Conservation (phyloP, 92 coral and sea anemone species). For the Phenganax subtilis region DNA sequence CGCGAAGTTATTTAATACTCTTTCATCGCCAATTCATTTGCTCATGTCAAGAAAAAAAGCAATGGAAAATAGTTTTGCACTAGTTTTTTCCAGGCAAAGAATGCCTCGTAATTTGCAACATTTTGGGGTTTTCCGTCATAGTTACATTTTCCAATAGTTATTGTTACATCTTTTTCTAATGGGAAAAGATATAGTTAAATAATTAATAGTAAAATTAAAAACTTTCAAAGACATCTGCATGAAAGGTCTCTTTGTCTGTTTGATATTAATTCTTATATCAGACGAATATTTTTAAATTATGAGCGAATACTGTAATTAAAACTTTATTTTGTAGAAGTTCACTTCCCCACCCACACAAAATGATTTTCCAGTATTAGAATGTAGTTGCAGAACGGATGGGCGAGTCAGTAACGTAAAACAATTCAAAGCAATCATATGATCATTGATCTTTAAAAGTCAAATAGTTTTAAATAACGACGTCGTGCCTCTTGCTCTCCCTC, state of each 20-base stretch:
- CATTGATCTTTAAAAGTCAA: neutral
- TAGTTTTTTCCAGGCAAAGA: no score
- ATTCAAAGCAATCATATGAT: neutral
- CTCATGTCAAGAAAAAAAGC: neutral
- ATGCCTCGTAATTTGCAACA: neutral
- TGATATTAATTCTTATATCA: neutral
- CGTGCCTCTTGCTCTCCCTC: neutral
- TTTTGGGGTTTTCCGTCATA: neutral
- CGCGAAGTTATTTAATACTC: neutral
- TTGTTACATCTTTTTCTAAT: conserved; percentile 5
- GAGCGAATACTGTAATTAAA: neutral
- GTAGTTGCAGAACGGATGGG: conserved; percentile 23
- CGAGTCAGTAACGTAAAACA: conserved; percentile 8
- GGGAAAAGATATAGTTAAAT: neutral
- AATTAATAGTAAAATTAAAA: neutral
- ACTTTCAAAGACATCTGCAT: neutral
- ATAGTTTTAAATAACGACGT: neutral
- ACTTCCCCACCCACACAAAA: conserved; percentile 31
- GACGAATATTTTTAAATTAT: neutral
- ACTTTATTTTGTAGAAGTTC: neutral
- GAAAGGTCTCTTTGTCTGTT: no score
- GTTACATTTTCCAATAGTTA: neutral
- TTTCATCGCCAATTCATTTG: neutral
- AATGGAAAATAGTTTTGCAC: neutral
- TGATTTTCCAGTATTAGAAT: conserved; percentile 7